phyloP scores from a whole-genome alignment of 2,888 invertebrate species.

The Augochlorella aurata region DNA sequence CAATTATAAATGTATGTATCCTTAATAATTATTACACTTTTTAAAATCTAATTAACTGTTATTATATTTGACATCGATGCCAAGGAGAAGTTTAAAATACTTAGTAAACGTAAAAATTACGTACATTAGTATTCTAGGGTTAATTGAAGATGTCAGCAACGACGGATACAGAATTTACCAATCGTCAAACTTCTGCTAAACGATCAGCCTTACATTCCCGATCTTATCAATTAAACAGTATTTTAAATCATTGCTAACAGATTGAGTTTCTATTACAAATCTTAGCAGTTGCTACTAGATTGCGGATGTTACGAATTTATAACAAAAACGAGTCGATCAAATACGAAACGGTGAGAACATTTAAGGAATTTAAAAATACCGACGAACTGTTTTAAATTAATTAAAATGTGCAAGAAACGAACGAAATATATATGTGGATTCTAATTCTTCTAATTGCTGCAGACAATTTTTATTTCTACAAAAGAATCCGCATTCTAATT shows the following conservation, averaged over 20 bases:
- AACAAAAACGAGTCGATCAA: too few relatives aligned
- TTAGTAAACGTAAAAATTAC: constrained; percentile 17
- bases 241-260: neutral
- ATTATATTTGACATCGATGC: constrained; percentile 10
- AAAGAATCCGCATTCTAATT: neutral
- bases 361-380: too few relatives aligned
- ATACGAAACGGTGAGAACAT: too few relatives aligned
- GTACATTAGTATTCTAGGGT: constrained; percentile 46
- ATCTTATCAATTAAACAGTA: neutral
- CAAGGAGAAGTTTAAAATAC: constrained; percentile 20
- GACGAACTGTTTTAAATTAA: too few relatives aligned
- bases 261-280: neutral
- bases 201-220: too few relatives aligned
- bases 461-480: neutral
- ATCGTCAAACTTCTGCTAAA: neutral
- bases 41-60: constrained; percentile 39
- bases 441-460: neutral
- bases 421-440: neutral
- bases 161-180: neutral
- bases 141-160: constrained; percentile 42
- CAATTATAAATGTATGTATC: constrained; percentile 42
- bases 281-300: neutral
- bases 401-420: too few relatives aligned
- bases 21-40: constrained; percentile 38
- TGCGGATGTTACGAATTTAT: too few relatives aligned